These are phyloP conservation scores for Entomobrya proxima DNA, from an alignment of 2,888 invertebrate genomes.

Conservation along the genomic window DNA sequence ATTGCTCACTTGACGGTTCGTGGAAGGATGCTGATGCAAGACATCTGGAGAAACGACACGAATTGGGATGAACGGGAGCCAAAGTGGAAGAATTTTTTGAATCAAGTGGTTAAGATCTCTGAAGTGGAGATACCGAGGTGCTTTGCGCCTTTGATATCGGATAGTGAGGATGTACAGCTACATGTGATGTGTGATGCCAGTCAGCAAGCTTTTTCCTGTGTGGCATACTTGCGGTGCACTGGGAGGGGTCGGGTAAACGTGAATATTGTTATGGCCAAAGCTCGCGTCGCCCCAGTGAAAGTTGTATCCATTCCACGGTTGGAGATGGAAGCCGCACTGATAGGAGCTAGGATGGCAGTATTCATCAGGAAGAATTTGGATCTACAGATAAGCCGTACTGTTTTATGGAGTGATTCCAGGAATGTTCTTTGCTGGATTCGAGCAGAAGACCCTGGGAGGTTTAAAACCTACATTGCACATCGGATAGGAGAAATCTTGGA, in stretches of 20 bases:
- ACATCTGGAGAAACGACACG: neutral
- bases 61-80: neutral
- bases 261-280: neutral
- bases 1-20: neutral
- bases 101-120: neutral
- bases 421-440: constrained; percentile 69
- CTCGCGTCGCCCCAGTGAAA: constrained; percentile 42
- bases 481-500: constrained; percentile 65
- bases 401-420: constrained; percentile 66
- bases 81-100: neutral
- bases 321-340: constrained; percentile 35
- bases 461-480: neutral
- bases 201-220: neutral
- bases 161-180: neutral
- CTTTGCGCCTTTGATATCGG: neutral
- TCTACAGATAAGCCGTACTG: neutral
- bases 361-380: neutral
- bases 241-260: neutral
- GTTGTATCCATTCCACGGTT: constrained; percentile 22
- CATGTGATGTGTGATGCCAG: constrained; percentile 64
- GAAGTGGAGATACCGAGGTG: constrained; percentile 1
- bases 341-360: neutral
- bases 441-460: constrained; percentile 9
- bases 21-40: neutral
- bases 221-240: constrained; percentile 9